These are phyloP conservation scores for Malachius bipustulatus DNA, from an alignment of 2,888 invertebrate species.

Conservation along the genomic window DNA sequence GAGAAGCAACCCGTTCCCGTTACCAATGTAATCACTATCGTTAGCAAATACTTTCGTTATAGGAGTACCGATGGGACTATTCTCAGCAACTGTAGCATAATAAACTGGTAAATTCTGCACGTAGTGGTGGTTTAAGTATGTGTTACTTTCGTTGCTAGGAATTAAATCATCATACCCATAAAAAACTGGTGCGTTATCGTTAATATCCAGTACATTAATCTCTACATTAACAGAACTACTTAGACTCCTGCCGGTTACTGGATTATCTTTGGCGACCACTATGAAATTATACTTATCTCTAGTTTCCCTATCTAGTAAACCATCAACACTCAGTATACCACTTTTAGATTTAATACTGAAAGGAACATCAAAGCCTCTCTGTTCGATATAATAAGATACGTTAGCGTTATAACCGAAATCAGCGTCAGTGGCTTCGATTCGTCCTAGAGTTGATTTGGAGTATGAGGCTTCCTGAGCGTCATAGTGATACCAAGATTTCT, in stretches of 20 bases:
- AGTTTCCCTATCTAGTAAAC: conserved; percentile 64
- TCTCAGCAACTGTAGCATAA: conserved; percentile 61
- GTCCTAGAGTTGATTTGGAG: conserved; percentile 56
- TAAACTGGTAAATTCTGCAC: conserved; percentile 58
- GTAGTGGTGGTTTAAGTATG: conserved; percentile 41
- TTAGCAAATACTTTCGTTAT: conserved; percentile 70
- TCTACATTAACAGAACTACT: conserved; percentile 67
- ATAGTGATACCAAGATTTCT: conserved; percentile 72
- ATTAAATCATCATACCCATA: conserved; percentile 60
- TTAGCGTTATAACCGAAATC: conserved; percentile 74
- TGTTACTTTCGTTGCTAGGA: conserved; percentile 39
- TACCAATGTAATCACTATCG: conserved; percentile 72
- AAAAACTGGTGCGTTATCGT: conserved; percentile 73
- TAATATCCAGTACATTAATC: conserved; percentile 71
- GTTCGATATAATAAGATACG: conserved; percentile 54
- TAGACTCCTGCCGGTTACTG: conserved; percentile 41
- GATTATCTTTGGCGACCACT: conserved; percentile 64
- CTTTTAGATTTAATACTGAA: conserved; percentile 58
- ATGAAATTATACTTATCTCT: conserved; percentile 58
- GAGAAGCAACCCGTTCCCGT: conserved; percentile 75
- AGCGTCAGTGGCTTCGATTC: conserved; percentile 63
- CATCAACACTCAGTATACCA: conserved; percentile 60
- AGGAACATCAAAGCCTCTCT: conserved; percentile 38
- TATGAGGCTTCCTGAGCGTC: conserved; percentile 71
- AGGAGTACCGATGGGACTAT: conserved; percentile 59